A percentile compares a stretch with the other conserved stretches of the same genome.
Evolutionary conservation across 2,113 vertebrate species (phyloP).

Genomic region (Ciconia stormi): DNA sequence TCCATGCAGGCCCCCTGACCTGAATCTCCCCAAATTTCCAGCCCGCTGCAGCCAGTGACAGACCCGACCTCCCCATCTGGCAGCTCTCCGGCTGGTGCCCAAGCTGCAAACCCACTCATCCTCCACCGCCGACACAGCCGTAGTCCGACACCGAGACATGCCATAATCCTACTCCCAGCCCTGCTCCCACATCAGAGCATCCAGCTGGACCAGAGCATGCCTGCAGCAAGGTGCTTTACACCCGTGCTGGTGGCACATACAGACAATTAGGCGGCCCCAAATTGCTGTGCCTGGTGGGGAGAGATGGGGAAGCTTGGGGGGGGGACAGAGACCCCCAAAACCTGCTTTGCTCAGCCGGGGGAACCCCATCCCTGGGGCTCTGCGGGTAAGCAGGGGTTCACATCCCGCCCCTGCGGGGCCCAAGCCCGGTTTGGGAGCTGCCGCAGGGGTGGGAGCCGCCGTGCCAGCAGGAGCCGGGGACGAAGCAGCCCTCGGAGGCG

Average conservation of each 20-base stretch:
- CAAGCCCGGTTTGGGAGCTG: neutral
- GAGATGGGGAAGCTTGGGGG: no score
- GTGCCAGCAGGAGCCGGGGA: slow-evolving; percentile 16
- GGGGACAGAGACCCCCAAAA: neutral
- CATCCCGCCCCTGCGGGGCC: neutral
- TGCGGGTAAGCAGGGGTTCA: neutral
- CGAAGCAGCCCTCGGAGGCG: slow-evolving; percentile 9
- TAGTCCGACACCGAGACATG: rapidly evolving
- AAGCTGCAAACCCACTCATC: neutral
- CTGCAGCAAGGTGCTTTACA: neutral
- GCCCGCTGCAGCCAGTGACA: neutral
- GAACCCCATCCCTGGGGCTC: neutral
- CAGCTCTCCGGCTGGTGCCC: neutral
- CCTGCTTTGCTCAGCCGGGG: neutral
- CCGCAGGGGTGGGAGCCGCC: neutral
- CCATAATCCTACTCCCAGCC: neutral
- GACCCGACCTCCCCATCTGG: neutral
- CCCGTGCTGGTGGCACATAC: neutral
- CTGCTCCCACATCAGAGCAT: neutral
- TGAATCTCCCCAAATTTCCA: neutral
- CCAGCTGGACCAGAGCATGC: neutral
- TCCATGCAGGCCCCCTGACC: neutral
- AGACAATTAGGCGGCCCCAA: neutral
- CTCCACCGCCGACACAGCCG: neutral
- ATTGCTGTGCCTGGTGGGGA: neutral